phyloP scores from a whole-genome alignment of 2,888 invertebrate species.

The Agapostemon virescens region DNA sequence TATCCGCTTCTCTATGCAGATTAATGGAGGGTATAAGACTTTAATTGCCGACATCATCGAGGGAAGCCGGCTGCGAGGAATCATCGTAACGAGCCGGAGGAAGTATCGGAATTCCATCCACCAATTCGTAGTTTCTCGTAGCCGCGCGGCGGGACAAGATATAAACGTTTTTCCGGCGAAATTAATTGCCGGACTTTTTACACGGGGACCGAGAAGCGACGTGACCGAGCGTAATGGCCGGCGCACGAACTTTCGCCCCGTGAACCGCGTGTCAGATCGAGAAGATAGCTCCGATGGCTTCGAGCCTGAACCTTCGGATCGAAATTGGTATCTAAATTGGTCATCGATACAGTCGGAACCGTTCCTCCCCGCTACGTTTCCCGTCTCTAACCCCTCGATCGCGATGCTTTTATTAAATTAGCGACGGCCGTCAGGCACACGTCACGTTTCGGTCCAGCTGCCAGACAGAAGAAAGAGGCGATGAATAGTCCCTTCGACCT shows the following conservation, averaged over 20 bases:
- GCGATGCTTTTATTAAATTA: slow-evolving; percentile 65
- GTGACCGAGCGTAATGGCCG: slow-evolving; percentile 42
- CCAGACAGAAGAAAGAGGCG: slow-evolving; percentile 48
- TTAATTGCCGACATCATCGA: slow-evolving; percentile 64
- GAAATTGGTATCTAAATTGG: slow-evolving; percentile 60
- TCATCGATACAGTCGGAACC: slow-evolving; percentile 60
- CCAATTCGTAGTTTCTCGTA: slow-evolving; percentile 29
- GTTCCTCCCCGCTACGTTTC: slow-evolving; percentile 18
- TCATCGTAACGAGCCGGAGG: slow-evolving; percentile 52
- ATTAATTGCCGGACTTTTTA: slow-evolving; percentile 41
- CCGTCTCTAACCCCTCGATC: neutral
- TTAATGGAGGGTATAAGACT: slow-evolving; percentile 65
- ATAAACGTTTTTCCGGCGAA: slow-evolving; percentile 41
- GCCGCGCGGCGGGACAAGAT: slow-evolving; percentile 19
- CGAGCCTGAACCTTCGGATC: neutral
- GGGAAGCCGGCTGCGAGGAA: slow-evolving; percentile 59
- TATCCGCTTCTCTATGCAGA: slow-evolving; percentile 50
- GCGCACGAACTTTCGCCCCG: slow-evolving; percentile 13
- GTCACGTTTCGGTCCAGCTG: slow-evolving; percentile 38
- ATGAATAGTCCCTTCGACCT: slow-evolving; percentile 54
- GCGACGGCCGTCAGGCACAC: slow-evolving; percentile 57
- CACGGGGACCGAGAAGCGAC: neutral
- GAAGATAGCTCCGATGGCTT: neutral
- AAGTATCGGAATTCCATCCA: slow-evolving; percentile 58
- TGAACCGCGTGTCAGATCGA: slow-evolving; percentile 7